Evolutionary conservation across 2,113 vertebrate species (phyloP).

Genomic region (Sapayoa aenigma): DNA sequence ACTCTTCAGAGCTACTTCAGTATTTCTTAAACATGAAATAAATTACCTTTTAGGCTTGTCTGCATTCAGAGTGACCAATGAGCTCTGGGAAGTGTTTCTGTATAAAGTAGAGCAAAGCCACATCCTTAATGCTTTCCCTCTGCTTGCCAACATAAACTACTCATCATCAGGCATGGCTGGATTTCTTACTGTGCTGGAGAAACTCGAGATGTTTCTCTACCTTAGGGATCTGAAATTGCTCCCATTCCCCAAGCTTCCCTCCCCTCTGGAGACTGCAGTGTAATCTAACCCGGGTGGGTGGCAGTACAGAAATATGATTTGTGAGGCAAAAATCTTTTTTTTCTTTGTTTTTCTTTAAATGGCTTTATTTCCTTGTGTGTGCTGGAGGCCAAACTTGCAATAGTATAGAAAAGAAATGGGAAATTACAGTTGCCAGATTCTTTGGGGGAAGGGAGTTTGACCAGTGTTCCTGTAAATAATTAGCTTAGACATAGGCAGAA

Average conservation of each 20-base stretch:
- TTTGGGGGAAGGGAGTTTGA: background rate
- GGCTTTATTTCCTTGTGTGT: background rate
- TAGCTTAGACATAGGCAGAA: background rate
- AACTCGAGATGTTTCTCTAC: slow-evolving; percentile 21
- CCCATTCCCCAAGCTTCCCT: background rate
- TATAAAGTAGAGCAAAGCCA: slow-evolving; percentile 30
- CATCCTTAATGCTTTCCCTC: slow-evolving; percentile 30
- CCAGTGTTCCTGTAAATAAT: background rate
- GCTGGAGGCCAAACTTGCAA: background rate
- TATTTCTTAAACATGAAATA: background rate
- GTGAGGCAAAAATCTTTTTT: background rate
- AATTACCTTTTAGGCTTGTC: background rate
- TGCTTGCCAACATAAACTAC: slow-evolving; percentile 16
- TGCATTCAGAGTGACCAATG: background rate
- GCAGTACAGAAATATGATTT: background rate
- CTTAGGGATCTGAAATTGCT: slow-evolving; percentile 12
- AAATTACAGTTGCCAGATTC: background rate
- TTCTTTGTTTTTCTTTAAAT: background rate
- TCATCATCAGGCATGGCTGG: background rate
- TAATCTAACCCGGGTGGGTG: background rate
- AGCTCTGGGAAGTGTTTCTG: slow-evolving; percentile 22
- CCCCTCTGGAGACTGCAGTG: background rate
- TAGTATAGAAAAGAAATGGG: background rate
- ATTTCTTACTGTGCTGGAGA: slow-evolving; percentile 9
- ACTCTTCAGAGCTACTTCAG: background rate